These are phyloP conservation scores for Leptinotarsa peninsularis DNA, from an alignment of 2,888 invertebrate species.

Conservation along the genomic window DNA sequence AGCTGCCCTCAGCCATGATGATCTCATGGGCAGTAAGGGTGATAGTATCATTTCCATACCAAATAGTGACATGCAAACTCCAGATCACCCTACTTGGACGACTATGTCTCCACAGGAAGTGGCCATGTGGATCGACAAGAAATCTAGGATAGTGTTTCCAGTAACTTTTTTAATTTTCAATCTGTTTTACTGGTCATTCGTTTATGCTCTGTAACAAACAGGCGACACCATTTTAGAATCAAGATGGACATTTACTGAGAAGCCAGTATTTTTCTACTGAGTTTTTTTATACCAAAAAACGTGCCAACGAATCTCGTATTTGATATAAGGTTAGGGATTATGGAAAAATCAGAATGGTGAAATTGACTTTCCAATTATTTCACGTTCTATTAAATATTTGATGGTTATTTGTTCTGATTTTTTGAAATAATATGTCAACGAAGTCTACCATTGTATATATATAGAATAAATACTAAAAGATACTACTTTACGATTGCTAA, in stretches of 20 bases:
- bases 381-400: too few relatives aligned
- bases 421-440: too few relatives aligned
- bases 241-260: background rate
- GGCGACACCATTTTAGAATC: background rate
- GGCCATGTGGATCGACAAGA: slow-evolving; percentile 86
- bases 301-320: background rate
- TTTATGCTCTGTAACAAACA: slow-evolving; percentile 55
- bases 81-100: slow-evolving; percentile 72
- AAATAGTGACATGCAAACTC: slow-evolving; percentile 38
- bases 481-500: too few relatives aligned
- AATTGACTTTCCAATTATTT: too few relatives aligned
- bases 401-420: too few relatives aligned
- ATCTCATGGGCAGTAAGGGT: slow-evolving; percentile 64
- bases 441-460: too few relatives aligned
- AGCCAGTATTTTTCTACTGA: background rate
- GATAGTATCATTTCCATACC: slow-evolving; percentile 55
- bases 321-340: background rate
- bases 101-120: slow-evolving; percentile 91
- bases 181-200: slow-evolving; percentile 65
- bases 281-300: background rate
- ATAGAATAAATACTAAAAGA: too few relatives aligned
- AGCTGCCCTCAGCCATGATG: slow-evolving; percentile 76
- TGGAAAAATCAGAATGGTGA: background rate
- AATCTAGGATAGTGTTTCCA: slow-evolving; percentile 83
- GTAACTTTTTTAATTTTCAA: slow-evolving; percentile 84